Evolutionary conservation across 2,113 vertebrate species (phyloP).

Genomic region (Osmerus eperlanus): DNA sequence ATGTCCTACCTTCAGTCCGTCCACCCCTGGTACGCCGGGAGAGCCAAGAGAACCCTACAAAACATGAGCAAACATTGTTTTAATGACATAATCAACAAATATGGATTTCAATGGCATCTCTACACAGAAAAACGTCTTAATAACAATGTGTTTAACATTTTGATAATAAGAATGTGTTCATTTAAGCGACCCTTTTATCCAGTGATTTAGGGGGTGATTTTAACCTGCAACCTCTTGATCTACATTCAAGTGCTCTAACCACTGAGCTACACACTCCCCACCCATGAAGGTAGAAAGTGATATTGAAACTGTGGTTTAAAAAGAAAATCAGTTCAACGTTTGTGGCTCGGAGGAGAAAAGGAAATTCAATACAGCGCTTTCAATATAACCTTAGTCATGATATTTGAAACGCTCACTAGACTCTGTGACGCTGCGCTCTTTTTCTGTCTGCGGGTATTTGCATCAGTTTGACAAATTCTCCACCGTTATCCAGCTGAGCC

Average conservation of each 20-base stretch:
- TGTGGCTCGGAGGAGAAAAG: too few species aligned
- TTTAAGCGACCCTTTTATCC: too few species aligned
- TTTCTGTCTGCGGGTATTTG: background rate
- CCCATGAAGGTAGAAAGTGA: too few species aligned
- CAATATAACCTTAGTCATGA: background rate
- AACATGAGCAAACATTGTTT: constrained; percentile 16
- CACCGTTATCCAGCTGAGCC: background rate
- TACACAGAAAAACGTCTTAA: background rate
- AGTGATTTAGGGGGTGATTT: background rate
- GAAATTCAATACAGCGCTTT: too few species aligned
- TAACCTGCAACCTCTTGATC: too few species aligned
- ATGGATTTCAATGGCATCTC: background rate
- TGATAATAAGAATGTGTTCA: background rate
- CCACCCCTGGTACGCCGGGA: constrained; percentile 81
- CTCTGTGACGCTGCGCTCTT: background rate
- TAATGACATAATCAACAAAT: background rate
- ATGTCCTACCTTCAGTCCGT: constrained; percentile 87
- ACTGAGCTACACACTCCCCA: too few species aligned
- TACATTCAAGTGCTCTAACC: too few species aligned
- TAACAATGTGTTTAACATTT: background rate
- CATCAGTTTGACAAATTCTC: background rate
- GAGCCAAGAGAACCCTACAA: constrained; percentile 82
- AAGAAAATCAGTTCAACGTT: too few species aligned
- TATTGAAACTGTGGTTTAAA: too few species aligned
- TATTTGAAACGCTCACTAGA: background rate